Evolutionary conservation across 2,888 invertebrate species (phyloP), one percentile per base, ranked within the genome.

Genomic region (Tetramorium bicarinatum): DNA sequence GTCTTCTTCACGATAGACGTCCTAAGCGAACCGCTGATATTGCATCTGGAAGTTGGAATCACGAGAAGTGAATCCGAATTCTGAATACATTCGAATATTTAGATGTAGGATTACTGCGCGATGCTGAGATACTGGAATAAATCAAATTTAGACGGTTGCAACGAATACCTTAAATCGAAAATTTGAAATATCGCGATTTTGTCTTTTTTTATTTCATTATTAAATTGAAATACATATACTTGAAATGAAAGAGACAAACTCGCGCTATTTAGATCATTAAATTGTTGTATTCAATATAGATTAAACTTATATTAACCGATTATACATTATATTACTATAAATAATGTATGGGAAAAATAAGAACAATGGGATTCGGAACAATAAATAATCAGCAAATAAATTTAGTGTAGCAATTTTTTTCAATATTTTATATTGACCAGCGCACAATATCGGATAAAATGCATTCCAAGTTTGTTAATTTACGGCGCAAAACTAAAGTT

Each of bases 51-150:
- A 21, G 34, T 49, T 49, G 15, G n/a, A 15, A 15, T 11, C 21
- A 18, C 21, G 44, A n/a, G 67, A 44, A 25, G 13, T 41, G 69
- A 52, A 76, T 76, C 62, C 75, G 21, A 52, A 76, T 64, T 76
- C 52, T 49, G 67, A 44, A 56, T 79, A 47, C 71, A 56, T n/a
- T 11, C 71, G 21, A 61, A 79, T 71, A 79, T 79, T 71, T 47
- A 56, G n/a, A 21, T 44, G 25, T 21, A 25, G 54, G 18, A 56
- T 21, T 56, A 44, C 25, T 15, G 1, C n/a, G 52, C 52, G 8
- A 4, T 41, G 8, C 9, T 21, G 54, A 79, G 34, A 79, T 76
- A 34, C 29, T 76, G 64, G 29, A 67, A 41, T 67, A 52, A 67
- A 29, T 67, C 49, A 67, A 38, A 52, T 64, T 49, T n/a, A 76